Evolutionary conservation across 2,888 invertebrate genomes (phyloP).

Genomic region (Cynaeus angustus): DNA sequence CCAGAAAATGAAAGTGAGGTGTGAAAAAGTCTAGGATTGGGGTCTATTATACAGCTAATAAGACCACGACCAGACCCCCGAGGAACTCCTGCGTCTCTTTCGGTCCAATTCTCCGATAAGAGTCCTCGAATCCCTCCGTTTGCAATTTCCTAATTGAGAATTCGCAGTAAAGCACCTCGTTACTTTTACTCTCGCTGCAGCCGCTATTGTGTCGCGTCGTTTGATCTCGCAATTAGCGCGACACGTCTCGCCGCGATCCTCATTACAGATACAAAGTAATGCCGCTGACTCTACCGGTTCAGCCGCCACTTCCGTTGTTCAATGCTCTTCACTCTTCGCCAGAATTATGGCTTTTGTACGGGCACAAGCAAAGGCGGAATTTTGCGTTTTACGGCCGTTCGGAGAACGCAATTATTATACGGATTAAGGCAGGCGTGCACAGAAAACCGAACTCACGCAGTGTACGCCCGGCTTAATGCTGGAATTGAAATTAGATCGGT

Average conservation of each 20-base stretch:
- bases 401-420: slow-evolving; percentile 10
- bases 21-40: too few relatives aligned
- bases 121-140: neutral
- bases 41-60: too few relatives aligned
- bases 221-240: slow-evolving; percentile 67
- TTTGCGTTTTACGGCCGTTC: slow-evolving; percentile 25
- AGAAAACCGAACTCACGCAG: neutral
- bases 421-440: neutral
- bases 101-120: too few relatives aligned
- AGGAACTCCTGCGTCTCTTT: too few relatives aligned
- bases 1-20: slow-evolving; percentile 2
- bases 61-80: too few relatives aligned
- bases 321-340: slow-evolving; percentile 22
- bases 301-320: slow-evolving; percentile 55
- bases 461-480: neutral
- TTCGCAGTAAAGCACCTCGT: slow-evolving; percentile 58
- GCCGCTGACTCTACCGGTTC: slow-evolving; percentile 59
- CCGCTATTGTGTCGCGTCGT: slow-evolving; percentile 59
- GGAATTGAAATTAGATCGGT: too few relatives aligned
- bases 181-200: slow-evolving; percentile 58
- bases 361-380: slow-evolving; percentile 8
- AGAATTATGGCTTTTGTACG: slow-evolving; percentile 12
- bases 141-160: slow-evolving; percentile 53
- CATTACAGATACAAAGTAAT: slow-evolving; percentile 64
- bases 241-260: slow-evolving; percentile 64